Conservation (phyloP, 2,797 vertebrate genomes). For the Erpetoichthys calabaricus region DNA sequence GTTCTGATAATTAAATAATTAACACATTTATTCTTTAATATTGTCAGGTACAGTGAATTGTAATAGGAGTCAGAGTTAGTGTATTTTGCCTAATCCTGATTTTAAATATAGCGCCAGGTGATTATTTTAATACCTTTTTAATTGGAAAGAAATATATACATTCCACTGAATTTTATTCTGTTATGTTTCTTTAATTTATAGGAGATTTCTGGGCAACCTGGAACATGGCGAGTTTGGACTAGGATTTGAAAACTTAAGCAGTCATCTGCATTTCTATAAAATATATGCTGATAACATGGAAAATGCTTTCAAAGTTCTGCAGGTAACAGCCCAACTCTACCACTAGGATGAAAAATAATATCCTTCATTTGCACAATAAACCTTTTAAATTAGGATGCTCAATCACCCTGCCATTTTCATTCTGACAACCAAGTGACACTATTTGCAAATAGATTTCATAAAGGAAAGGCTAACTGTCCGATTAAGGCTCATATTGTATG, state of each 20-base stretch:
- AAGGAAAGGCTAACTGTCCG: constrained; percentile 71
- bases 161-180: not conserved
- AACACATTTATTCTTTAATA: too few relatives aligned
- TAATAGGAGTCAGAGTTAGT: too few relatives aligned
- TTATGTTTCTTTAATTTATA: constrained; percentile 1
- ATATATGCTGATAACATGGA: constrained; percentile 56
- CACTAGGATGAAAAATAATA: too few relatives aligned
- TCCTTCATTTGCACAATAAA: too few relatives aligned
- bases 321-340: constrained; percentile 52
- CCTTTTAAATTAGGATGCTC: constrained; percentile 62
- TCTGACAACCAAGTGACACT: constrained; percentile 68
- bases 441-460: constrained; percentile 62
- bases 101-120: too few relatives aligned
- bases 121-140: too few relatives aligned
- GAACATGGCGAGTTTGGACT: constrained; percentile 49
- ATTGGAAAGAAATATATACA: too few relatives aligned
- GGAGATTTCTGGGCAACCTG: constrained; percentile 49
- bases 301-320: constrained; percentile 48
- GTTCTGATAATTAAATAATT: too few relatives aligned
- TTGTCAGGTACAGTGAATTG: too few relatives aligned
- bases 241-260: constrained; percentile 55
- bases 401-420: constrained; percentile 70
- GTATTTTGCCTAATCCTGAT: too few relatives aligned
- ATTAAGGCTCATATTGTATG: constrained; percentile 49
- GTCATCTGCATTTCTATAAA: constrained; percentile 55